Conservation (phyloP, 1,140 invertebrate species). For the Mylabris phalerata region DNA sequence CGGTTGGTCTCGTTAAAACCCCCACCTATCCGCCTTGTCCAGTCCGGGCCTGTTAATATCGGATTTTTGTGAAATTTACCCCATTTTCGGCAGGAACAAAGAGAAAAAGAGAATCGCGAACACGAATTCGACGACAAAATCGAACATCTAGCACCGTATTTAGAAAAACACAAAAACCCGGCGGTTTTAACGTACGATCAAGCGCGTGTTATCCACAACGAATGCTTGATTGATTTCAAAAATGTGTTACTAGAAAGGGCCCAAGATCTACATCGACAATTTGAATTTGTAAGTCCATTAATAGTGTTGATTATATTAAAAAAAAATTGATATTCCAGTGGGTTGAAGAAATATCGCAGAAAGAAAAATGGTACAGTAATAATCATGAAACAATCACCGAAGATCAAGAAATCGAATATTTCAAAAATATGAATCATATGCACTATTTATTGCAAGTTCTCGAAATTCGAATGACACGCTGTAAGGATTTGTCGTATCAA, state of each 20-base stretch:
- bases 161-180: constrained; percentile 46
- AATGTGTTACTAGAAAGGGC: constrained; percentile 44
- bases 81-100: constrained; percentile 17
- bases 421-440: constrained; percentile 39
- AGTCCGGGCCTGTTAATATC: neutral
- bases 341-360: constrained; percentile 24
- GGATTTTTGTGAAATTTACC: neutral
- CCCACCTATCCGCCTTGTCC: no score
- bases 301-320: no score
- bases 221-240: constrained; percentile 53
- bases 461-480: constrained; percentile 42
- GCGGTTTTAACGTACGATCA: constrained; percentile 35
- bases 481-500: constrained; percentile 37
- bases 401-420: constrained; percentile 43
- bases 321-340: constrained; percentile 17
- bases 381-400: constrained; percentile 39
- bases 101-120: constrained; percentile 35
- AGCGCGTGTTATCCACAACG: constrained; percentile 41
- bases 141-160: constrained; percentile 52
- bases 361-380: constrained; percentile 37
- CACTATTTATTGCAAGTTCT: constrained; percentile 42
- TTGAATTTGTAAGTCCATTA: constrained; percentile 43
- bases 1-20: no score
- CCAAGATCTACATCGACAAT: constrained; percentile 47
- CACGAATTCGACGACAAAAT: constrained; percentile 31